phyloP scores from a whole-genome alignment of 2,888 invertebrate species.

The Lasioglossum malachurum region DNA sequence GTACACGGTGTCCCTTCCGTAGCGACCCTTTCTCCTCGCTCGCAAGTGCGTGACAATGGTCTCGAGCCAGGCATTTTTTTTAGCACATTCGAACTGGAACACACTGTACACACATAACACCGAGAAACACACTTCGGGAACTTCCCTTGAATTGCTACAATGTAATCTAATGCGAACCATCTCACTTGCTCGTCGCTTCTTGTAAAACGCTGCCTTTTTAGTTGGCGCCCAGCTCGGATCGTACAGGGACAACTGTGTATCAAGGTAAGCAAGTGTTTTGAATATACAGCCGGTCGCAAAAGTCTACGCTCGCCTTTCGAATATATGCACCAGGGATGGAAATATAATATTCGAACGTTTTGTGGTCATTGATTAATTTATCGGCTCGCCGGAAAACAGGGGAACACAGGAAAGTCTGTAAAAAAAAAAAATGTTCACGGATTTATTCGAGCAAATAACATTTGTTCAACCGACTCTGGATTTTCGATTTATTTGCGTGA shows the following conservation, averaged over 20 bases:
- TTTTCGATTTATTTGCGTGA: not conserved
- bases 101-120: not conserved
- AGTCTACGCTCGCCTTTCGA: not conserved
- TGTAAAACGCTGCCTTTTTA: not conserved
- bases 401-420: not conserved
- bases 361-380: not conserved
- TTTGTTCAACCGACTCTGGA: not conserved
- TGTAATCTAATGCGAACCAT: not conserved
- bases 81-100: not conserved
- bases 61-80: not conserved
- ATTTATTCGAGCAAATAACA: not conserved
- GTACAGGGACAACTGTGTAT: not conserved
- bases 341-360: not conserved
- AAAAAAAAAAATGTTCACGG: not conserved
- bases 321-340: not conserved
- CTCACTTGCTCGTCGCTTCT: not conserved
- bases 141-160: not conserved
- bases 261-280: not conserved
- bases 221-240: not conserved
- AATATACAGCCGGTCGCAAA: not conserved
- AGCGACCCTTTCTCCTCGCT: not conserved
- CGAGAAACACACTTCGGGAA: not conserved
- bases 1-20: constrained; percentile 15
- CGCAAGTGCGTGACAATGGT: constrained; percentile 4
- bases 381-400: not conserved